Base-by-base conservation (phyloP, 2,113 vertebrate genomes). In the Suricata suricatta region DNA sequence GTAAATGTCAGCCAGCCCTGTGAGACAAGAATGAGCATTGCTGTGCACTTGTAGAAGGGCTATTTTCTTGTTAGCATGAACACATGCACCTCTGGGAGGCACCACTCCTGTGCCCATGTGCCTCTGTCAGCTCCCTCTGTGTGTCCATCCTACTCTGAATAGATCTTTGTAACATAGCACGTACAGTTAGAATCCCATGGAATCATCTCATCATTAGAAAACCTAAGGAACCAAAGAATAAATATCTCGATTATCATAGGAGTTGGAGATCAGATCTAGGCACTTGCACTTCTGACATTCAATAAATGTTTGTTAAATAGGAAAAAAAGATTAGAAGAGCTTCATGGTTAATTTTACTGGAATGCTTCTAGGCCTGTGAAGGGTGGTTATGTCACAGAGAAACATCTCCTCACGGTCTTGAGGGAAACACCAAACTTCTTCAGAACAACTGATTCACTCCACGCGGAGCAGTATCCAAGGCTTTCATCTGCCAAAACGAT, bases 21-120 rank as follows among this genome's bases (percentile, higher is more conserved):
- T 92, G 38, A 74, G 44, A 27, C 41, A 50, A 54, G 79, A 17
- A n/a, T 33, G 3, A 2, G 21, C 23, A 0, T 71, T 5, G 2
- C 47, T 57, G 29, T 72, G 3, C 47, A 15, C 47, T 47, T 15
- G 11, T 4, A 50, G 35, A 12, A 66, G 25, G 41, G 29, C 23
- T 19, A 1, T 25, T 14, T 50, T 3, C 81, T 64, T 16, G 11
- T 7, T 17, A 41, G 68, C 23, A 3, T 69, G 72, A 97, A 97
- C 96, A 97, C 96, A 90, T 31, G 41, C 33, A 2, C 41, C 54
- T 90, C 19, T 38, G 93, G 72, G 35, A n/a, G 21, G 33, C 15
- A 50, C 52, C 50, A 19, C 82, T 57, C 50, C 74, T 23, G 3
- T 3, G 19, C 47, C 13, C 47, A 33, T n/a, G 2, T 11, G 35